Base-by-base conservation (phyloP, 1,140 invertebrate genomes). In the Neelides sp. region DNA sequence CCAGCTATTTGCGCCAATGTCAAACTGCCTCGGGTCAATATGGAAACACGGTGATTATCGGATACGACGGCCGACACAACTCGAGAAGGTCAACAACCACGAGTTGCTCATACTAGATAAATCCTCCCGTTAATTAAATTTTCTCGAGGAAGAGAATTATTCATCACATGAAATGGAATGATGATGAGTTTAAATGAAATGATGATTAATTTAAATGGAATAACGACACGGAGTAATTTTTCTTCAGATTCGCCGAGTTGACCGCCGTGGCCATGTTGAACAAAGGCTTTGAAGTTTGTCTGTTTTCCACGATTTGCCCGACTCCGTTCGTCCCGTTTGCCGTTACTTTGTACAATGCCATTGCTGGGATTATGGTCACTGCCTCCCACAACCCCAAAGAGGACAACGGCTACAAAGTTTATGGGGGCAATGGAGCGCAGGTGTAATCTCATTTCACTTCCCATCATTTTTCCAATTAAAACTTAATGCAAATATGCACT, bases 321-420 rank as follows among this genome's bases (percentile, higher is more conserved):
- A 98, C 95, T 2, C 94, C 95, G 1, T 87, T 94, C 64, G 80
- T 98, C 35, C 82, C 94, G 0, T 97, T 83, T 69, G 73, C 76
- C 2, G 80, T 93, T 3, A 65, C 70, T 12, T 70, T 78, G 52
- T 79, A 78, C 26, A 76, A 78, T 23, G 81, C 80, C 48, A 76
- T 77, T 3, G 82, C 78, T 43, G 93, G 93, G 4, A 75, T 97
- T 5, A 93, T 97, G 89, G 78, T 98, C 0, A 99, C 96, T 13
- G 95, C 96, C 0, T 98, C 93, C 0, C 95, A 99, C 62, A 99
- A 99, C 73, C 95, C 94, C 0, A 97, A 96, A 70, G 81, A 97
- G 43, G 94, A 99, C 65, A 99, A 99, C 70, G 96, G 96, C 3
- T 98, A 98, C 65, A 99, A 99, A 74, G 89, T 96, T 3, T 98